Evolutionary conservation across 2,113 vertebrate genomes (phyloP).

Genomic region (Plecotus auritus): DNA sequence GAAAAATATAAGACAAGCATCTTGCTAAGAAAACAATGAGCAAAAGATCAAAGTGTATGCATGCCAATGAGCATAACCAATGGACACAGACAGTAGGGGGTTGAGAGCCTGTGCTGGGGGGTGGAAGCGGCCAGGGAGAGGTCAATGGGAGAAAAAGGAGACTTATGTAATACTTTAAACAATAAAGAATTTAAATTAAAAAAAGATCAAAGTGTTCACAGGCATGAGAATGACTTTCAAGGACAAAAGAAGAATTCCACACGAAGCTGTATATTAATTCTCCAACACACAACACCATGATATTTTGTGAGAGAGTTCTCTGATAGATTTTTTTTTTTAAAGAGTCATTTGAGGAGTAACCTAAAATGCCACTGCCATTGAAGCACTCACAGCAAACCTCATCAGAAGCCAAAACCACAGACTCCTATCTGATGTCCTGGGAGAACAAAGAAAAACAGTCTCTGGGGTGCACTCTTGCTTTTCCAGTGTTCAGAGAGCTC

Average conservation of each 20-base stretch:
- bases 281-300: background rate
- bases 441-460: conserved; percentile 14
- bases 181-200: too few relatives aligned
- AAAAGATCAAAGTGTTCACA: background rate
- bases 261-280: background rate
- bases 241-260: background rate
- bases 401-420: conserved; percentile 40
- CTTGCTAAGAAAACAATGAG: background rate
- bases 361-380: background rate
- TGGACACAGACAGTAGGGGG: too few relatives aligned
- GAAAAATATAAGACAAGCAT: background rate
- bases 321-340: background rate
- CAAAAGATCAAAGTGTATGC: background rate
- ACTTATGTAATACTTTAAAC: too few relatives aligned
- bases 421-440: background rate
- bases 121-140: too few relatives aligned
- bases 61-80: too few relatives aligned
- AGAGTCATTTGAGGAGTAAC: background rate
- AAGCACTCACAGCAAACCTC: background rate
- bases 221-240: background rate
- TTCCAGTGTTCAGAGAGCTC: background rate
- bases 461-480: conserved; percentile 5
- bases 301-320: background rate
- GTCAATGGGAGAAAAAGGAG: too few relatives aligned
- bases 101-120: too few relatives aligned